Conservation (phyloP, 2,113 vertebrate species). For the Halichoeres trimaculatus region DNA sequence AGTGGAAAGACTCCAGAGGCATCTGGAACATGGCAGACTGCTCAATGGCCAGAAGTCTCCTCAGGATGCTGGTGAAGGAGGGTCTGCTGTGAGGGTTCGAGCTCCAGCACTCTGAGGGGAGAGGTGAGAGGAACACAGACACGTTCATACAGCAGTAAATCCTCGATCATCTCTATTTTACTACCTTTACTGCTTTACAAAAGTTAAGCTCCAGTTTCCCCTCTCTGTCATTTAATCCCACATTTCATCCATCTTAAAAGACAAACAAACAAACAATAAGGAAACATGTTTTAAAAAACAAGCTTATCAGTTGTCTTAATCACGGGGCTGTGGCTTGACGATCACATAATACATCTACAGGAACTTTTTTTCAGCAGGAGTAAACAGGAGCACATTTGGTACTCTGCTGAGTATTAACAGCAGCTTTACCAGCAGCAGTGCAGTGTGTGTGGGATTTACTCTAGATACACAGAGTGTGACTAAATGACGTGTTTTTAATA, state of each 20-base stretch:
- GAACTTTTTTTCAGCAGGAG: neutral
- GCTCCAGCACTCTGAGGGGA: constrained; percentile 89
- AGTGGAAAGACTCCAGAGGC: constrained; percentile 94
- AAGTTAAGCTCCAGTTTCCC: too few species aligned
- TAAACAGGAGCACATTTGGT: neutral
- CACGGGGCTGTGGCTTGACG: too few species aligned
- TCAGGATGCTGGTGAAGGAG: constrained; percentile 86
- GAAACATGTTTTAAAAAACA: too few species aligned
- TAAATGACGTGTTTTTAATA: neutral
- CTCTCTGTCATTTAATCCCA: too few species aligned
- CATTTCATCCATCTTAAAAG: too few species aligned
- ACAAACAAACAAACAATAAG: too few species aligned
- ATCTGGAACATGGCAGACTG: constrained; percentile 93
- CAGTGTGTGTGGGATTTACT: neutral
- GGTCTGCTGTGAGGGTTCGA: constrained; percentile 88
- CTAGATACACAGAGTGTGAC: neutral
- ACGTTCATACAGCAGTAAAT: neutral
- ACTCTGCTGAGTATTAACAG: neutral
- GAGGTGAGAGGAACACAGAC: neutral
- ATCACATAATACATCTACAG: too few species aligned
- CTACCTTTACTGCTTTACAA: too few species aligned
- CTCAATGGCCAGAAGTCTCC: constrained; percentile 86
- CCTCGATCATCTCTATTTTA: too few species aligned
- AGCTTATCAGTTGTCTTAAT: too few species aligned
- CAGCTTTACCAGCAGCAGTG: neutral